Base-by-base conservation (phyloP, 2,888 invertebrate species). In the Oligia fasciuncula region DNA sequence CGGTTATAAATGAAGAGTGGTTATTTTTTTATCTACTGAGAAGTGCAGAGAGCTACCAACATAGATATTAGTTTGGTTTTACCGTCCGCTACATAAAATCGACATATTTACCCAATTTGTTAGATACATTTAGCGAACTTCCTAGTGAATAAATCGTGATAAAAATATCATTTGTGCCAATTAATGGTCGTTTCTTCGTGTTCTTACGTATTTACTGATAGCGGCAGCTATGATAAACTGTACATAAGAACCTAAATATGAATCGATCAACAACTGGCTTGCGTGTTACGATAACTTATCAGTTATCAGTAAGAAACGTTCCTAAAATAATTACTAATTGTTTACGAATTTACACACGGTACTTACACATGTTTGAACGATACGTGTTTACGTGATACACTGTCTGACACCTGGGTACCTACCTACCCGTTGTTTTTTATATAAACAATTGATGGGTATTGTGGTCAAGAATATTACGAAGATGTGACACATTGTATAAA, bases 111-210 rank as follows among this genome's bases (percentile, higher is more conserved):
- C n/a, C 43, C 14, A 65, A 23, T 77, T 54, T 66, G 17, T 82
- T 40, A 14, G 19, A 66, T 54, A 83, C 23, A 66, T 54, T 65
- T 54, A 57, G 23, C 40, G 62, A 68, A 82, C 40, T 77, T 63
- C 43, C 29, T 71, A 83, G 66, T 71, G 65, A 46, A 63, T 69
- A 35, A 66, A 70, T 40, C 51, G 60, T 74, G 67, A 74, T 84
- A 81, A 85, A 84, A 72, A 77, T 74, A 77, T 76, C 0, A 68
- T 73, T 85, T 83, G 75, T 84, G 73, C 78, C 70, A 84, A 84
- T 83, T 86, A 83, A 66, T 40, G 75, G 67, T 83, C 66, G 57
- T 77, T 77, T 73, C 51, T 67, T 46, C 35, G 62, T 76, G 62
- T 71, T n/a, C 29, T 29, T 79, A 62, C 46, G 49, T 74, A 40